Conservation (phyloP, 2,888 invertebrate genomes). For the Acleris emargana region DNA sequence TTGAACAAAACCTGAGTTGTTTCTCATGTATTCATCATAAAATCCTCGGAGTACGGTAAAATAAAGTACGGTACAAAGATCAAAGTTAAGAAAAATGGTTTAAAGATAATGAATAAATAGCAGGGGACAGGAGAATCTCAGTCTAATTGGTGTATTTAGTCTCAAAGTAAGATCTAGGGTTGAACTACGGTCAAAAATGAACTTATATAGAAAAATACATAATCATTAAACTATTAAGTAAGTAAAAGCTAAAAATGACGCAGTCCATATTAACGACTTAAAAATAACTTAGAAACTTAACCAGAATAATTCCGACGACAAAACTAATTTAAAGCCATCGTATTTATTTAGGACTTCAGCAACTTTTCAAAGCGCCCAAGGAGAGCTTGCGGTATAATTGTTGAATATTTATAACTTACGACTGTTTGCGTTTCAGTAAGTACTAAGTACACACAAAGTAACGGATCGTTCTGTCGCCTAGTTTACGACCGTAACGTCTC, state of each 20-base stretch:
- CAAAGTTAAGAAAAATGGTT: too few species aligned
- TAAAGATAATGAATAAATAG: too few species aligned
- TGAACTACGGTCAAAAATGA: too few species aligned
- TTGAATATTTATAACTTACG: slow-evolving; percentile 22
- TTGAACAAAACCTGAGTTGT: slow-evolving; percentile 17
- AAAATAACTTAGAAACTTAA: not conserved
- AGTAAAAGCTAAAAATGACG: too few species aligned
- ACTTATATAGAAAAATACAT: too few species aligned
- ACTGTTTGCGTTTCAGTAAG: slow-evolving; percentile 12
- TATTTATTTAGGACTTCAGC: slow-evolving; percentile 15
- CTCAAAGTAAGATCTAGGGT: too few species aligned
- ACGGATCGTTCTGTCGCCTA: slow-evolving; percentile 5
- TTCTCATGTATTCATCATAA: slow-evolving; percentile 6
- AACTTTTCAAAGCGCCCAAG: slow-evolving; percentile 12
- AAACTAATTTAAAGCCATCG: slow-evolving; percentile 3
- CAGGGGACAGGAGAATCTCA: too few species aligned
- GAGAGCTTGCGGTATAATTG: slow-evolving; percentile 12
- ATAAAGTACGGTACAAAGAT: not conserved
- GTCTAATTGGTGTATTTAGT: too few species aligned
- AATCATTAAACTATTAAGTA: too few species aligned
- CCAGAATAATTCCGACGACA: slow-evolving; percentile 5
- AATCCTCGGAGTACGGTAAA: not conserved
- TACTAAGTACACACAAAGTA: slow-evolving; percentile 33
- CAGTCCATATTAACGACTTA: too few species aligned
- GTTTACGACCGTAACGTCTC: slow-evolving; percentile 23